Percentiles rank a stretch among this genome's conserved stretches.
Conservation (phyloP, 2,797 vertebrate species). For the Geotrypetes seraphini region DNA sequence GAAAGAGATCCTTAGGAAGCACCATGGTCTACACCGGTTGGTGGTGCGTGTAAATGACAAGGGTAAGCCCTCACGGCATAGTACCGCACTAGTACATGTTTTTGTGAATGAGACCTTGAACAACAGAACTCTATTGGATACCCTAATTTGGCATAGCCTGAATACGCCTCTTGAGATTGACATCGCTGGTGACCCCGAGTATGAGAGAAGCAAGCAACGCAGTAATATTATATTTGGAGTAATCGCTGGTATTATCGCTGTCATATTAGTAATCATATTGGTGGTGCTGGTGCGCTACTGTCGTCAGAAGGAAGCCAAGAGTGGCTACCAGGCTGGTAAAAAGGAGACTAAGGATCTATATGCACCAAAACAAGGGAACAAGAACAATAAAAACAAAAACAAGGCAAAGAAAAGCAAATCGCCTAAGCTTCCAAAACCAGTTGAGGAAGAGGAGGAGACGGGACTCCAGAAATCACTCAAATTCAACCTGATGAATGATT, state of each 20-base stretch:
- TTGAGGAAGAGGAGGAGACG: conserved; percentile 85
- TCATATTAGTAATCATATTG: conserved; percentile 80
- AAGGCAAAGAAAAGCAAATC: conserved; percentile 89
- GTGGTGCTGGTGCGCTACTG: conserved; percentile 83
- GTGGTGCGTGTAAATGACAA: conserved; percentile 86
- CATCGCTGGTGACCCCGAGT: conserved; percentile 90
- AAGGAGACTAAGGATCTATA: conserved; percentile 96
- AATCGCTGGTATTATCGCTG: conserved; percentile 77
- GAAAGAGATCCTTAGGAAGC: conserved; percentile 80
- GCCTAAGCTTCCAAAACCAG: conserved; percentile 79
- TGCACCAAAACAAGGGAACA: conserved; percentile 81
- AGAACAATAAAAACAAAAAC: conserved; percentile 74
- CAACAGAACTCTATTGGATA: conserved; percentile 83
- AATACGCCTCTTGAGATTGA: conserved; percentile 89
- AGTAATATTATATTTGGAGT: conserved; percentile 86
- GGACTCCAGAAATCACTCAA: conserved; percentile 87
- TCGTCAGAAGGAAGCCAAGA: conserved; percentile 87
- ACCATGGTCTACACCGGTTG: conserved; percentile 85
- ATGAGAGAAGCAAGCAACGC: conserved; percentile 71
- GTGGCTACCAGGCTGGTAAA: conserved; percentile 91
- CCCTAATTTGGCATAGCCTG: conserved; percentile 84
- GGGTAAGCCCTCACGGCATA: conserved; percentile 81
- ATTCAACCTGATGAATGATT: conserved; percentile 90
- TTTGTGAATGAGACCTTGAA: conserved; percentile 87
- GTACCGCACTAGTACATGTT: conserved; percentile 85